phyloP scores from a whole-genome alignment of 1,140 invertebrate genomes.

The Ostrea denselamellosa region DNA sequence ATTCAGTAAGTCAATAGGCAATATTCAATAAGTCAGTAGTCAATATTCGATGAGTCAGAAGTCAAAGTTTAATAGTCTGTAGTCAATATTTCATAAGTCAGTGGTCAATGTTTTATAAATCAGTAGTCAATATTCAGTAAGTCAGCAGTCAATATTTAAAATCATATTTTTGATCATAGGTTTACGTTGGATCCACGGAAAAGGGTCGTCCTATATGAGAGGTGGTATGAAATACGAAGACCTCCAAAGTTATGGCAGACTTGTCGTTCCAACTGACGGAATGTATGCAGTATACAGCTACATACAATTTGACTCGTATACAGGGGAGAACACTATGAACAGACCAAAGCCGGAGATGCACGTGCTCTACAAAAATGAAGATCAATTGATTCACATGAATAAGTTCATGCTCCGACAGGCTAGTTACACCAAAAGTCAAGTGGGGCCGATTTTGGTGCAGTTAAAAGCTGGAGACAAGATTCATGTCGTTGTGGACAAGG shows the following conservation, averaged over 20 bases:
- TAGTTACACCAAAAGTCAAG: constrained; percentile 3
- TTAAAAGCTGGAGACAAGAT: not conserved
- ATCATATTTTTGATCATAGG: not conserved
- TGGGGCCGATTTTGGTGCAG: not conserved
- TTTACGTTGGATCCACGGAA: not conserved
- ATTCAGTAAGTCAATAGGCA: too few relatives aligned
- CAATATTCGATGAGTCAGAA: too few relatives aligned
- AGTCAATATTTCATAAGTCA: too few relatives aligned
- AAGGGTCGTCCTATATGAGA: not conserved
- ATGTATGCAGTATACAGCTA: constrained; percentile 23
- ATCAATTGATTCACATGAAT: not conserved
- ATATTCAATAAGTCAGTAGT: too few relatives aligned
- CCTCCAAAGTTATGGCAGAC: not conserved
- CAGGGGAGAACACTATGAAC: not conserved
- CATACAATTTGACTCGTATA: constrained; percentile 31
- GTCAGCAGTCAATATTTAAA: too few relatives aligned
- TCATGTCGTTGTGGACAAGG: not conserved
- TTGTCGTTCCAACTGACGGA: not conserved
- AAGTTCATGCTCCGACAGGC: constrained; percentile 27
- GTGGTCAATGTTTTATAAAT: too few relatives aligned
- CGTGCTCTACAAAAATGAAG: not conserved
- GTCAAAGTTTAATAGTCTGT: too few relatives aligned
- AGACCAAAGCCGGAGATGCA: not conserved
- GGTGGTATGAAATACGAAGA: not conserved
- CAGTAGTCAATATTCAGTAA: too few relatives aligned